Evolutionary conservation across 2,888 invertebrate genomes (phyloP).

Genomic region (Trachelus troglodyta): DNA sequence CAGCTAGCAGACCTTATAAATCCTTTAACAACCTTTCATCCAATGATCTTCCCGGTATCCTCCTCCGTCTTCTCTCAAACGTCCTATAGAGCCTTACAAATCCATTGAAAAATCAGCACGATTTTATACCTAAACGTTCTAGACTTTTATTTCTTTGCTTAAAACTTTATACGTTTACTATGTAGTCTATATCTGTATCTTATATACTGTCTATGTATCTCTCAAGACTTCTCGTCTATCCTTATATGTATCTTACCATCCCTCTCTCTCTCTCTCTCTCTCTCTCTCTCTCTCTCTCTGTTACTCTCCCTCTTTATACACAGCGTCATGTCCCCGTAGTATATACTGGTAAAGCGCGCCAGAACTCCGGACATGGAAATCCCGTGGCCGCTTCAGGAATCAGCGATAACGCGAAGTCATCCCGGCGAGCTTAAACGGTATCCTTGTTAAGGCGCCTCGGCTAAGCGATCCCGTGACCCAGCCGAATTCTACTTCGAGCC

Average conservation of each 20-base stretch:
- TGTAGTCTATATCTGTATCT: background rate
- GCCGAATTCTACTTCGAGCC: constrained; percentile 25
- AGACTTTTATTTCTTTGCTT: background rate
- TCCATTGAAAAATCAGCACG: background rate
- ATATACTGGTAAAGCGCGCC: background rate
- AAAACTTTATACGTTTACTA: background rate
- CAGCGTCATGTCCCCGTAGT: background rate
- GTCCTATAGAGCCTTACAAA: background rate
- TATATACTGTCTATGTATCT: constrained; percentile 27
- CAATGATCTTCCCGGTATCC: background rate
- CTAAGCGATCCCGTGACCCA: constrained; percentile 39
- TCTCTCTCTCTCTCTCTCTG: background rate
- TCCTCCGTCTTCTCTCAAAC: background rate
- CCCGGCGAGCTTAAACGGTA: constrained; percentile 44
- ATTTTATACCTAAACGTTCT: background rate
- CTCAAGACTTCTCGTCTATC: constrained; percentile 19
- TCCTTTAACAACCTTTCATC: background rate
- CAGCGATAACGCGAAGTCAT: constrained; percentile 57
- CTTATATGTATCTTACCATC: constrained; percentile 1
- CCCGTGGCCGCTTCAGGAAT: constrained; percentile 61
- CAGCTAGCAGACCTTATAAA: background rate
- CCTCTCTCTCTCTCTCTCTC: constrained; percentile 3
- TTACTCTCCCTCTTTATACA: background rate
- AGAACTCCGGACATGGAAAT: constrained; percentile 60
- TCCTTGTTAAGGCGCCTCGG: constrained; percentile 48